Conservation (phyloP, 2,113 vertebrate genomes). For the Protobothrops mucrosquamatus region DNA sequence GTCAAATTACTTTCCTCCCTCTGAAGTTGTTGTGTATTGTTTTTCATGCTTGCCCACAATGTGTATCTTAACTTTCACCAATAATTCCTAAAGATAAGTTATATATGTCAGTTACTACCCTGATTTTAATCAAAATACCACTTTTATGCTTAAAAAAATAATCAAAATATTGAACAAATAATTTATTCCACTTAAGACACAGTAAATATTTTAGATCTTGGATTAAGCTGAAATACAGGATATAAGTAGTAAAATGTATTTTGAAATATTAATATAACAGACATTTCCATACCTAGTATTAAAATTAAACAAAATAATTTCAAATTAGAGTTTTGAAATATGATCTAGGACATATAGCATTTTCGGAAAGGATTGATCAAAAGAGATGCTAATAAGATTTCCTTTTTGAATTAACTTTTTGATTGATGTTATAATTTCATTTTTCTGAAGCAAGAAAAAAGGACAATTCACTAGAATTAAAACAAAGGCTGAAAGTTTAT, state of each 20-base stretch:
- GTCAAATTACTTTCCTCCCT: slow-evolving; percentile 34
- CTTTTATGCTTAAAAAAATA: slow-evolving; percentile 55
- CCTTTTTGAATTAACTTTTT: slow-evolving; percentile 5
- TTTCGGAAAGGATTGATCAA: slow-evolving; percentile 44
- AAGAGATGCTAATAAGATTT: neutral
- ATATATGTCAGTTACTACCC: slow-evolving; percentile 49
- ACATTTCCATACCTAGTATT: slow-evolving; percentile 49
- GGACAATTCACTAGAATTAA: slow-evolving; percentile 30
- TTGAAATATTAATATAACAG: slow-evolving; percentile 53
- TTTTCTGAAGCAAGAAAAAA: slow-evolving; percentile 42
- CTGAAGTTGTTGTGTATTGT: slow-evolving; percentile 41
- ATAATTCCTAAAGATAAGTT: slow-evolving; percentile 48
- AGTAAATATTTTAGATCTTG: slow-evolving; percentile 60
- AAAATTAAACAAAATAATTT: slow-evolving; percentile 60
- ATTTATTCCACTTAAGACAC: slow-evolving; percentile 57
- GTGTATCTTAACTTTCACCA: slow-evolving; percentile 45
- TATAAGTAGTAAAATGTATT: slow-evolving; percentile 59
- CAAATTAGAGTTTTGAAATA: slow-evolving; percentile 41
- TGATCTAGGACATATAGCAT: slow-evolving; percentile 30
- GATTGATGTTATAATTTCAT: neutral
- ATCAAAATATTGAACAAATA: slow-evolving; percentile 57
- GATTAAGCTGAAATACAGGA: slow-evolving; percentile 60
- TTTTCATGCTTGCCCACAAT: slow-evolving; percentile 36
- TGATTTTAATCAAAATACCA: slow-evolving; percentile 60
- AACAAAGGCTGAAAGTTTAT: slow-evolving; percentile 36